phyloP scores from a whole-genome alignment of 2,888 invertebrate genomes.

The Erannis defoliaria region DNA sequence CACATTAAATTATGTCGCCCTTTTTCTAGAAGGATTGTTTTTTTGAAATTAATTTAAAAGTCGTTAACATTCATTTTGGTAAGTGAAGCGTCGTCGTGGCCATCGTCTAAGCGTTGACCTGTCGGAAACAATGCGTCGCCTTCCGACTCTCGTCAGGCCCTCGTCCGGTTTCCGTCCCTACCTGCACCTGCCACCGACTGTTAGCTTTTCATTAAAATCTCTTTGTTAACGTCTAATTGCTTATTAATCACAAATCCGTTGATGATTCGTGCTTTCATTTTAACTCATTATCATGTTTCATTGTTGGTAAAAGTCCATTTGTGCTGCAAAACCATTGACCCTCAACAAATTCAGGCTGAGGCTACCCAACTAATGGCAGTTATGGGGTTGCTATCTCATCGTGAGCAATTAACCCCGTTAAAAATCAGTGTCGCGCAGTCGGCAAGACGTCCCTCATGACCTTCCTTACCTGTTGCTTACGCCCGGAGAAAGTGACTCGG shows the following conservation, averaged over 20 bases:
- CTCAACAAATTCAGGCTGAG: conserved; percentile 24
- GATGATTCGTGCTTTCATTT: not conserved
- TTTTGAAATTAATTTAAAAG: not conserved
- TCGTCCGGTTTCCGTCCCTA: conserved; percentile 12
- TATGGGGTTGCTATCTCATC: conserved; percentile 29
- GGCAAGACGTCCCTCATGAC: conserved; percentile 62
- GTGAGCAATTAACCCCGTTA: conserved; percentile 37
- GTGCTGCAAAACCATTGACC: not conserved
- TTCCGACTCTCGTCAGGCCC: conserved; percentile 18
- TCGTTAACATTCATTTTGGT: not conserved
- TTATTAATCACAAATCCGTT: conserved; percentile 13
- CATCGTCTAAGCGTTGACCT: not conserved
- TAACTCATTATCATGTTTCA: not conserved
- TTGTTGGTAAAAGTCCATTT: conserved; percentile 2
- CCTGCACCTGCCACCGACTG: conserved; percentile 23
- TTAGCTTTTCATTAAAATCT: conserved; percentile 23
- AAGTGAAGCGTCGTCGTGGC: not conserved
- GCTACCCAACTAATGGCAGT: conserved; percentile 21
- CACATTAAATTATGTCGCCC: not conserved
- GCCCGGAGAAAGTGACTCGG: conserved; percentile 75
- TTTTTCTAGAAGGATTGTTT: not conserved
- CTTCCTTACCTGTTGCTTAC: conserved; percentile 82
- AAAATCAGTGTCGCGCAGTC: conserved; percentile 45
- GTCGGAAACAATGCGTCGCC: conserved; percentile 31
- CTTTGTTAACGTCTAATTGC: conserved; percentile 28